Evolutionary conservation across 2,797 vertebrate species (phyloP), one percentile per base, ranked within the genome.

Genomic region (Cuculus canorus): DNA sequence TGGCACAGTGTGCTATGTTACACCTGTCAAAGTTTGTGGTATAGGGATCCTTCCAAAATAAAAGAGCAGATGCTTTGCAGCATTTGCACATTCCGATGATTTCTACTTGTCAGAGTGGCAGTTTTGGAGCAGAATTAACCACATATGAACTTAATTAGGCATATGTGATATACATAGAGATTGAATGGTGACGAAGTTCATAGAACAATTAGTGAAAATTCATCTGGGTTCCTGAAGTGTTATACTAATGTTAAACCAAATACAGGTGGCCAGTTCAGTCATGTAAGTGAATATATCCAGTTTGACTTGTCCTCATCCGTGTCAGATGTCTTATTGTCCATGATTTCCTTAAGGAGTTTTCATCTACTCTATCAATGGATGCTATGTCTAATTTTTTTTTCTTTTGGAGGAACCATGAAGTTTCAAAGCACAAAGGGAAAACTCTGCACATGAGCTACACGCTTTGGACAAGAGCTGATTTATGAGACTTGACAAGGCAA

Each of bases 401-500:
- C 48, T 15, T 52, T 48, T 15, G 64, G 10, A 57, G 48, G 50
- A 83, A 91, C 54, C 27, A 32, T 22, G 16, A 89, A 61, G 32
- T 91, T 96, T 90, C 47, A 75, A 82, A 73, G 25, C 45, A 75
- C 7, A 80, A 71, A 88, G 19, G 21, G 9, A 78, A 73, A 80
- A 53, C 32, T n/a, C 11, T 53, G 23, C 47, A 54, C 0, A 9
- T 76, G 59, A 92, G 19, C 9, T 85, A 24, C 37, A 61, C 0
- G 1, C 52, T 91, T 95, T 77, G 73, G 68, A 87, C 57, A 71
- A 41, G 12, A 82, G 48, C 48, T 81, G 89, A 94, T 97, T 95
- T 96, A 96, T 96, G 86, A 94, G 48, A 70, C 28, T 94, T 96
- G 83, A 96, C 94, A 96, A 90, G 69, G 68, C 72, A 95, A 94